Base-by-base conservation (phyloP, 2,113 vertebrate genomes). In the Dendrocopos noguchii region DNA sequence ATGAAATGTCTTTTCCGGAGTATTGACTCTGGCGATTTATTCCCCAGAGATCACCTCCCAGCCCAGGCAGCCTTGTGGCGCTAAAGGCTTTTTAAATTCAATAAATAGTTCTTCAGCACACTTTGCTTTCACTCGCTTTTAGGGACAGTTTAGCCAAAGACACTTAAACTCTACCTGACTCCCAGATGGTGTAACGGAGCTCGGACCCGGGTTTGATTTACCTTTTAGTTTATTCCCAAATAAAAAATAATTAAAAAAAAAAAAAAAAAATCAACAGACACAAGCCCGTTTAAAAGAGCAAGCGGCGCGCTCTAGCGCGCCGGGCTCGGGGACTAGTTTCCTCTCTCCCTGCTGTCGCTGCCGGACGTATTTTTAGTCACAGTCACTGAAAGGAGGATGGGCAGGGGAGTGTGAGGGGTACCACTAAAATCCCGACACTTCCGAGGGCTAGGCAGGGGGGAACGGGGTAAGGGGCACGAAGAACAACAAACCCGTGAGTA, bases 1-100 rank as follows among this genome's bases (percentile, higher is more conserved):
- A 99, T 98, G 98, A 99, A 99, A 99, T 98, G 98, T 99, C 98
- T 98, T 98, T 98, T 99, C 98, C 98, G 98, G 98, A 98, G 98
- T 98, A 99, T 98, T 99, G 98, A 99, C 98, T 99, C 97, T 81
- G 98, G 98, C 98, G 97, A 98, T 98, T 98, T 98, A 98, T 98
- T 98, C 99, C 98, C 97, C 87, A 88, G 98, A 97, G 98, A 96
- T 95, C 61, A 84, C 94, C 92, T 97, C 93, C 95, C 94, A 95
- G 65, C 70, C 56, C 39, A 90, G 94, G 88, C 73, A 87, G 96
- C 88, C 94, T 97, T 96, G 95, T 82, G 87, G 93, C 66, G 67
- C 79, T 94, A 56, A 88, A 93, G 88, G 93, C 92, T 84, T 84
- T 88, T 84, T 28, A 82, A 91, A 95, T 95, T 91, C 78, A 91